Base-by-base conservation (phyloP, 2,888 invertebrate genomes). In the Peribatodes rhomboidaria region DNA sequence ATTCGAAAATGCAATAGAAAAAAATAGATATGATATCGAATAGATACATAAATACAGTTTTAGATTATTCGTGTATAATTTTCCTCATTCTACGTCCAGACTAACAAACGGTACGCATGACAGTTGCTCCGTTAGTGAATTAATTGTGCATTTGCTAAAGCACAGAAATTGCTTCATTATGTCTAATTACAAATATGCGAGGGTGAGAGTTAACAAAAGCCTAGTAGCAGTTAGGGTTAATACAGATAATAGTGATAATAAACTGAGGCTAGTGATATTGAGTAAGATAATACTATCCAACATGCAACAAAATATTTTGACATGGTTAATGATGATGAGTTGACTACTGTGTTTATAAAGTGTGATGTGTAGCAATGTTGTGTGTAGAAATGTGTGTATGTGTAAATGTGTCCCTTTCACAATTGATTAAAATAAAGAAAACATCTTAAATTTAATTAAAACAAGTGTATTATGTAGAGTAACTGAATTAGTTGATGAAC, bases 91-190 rank as follows among this genome's bases (percentile, higher is more conserved):
- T 84, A 85, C 74, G 70, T 76, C 76, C 80, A 83, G 79, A 82
- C 77, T 81, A 79, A 83, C 77, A 85, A 86, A 86, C 84, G 87
- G 92, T 92, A 93, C 93, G 93, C 93, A 93, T 90, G 85, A 92
- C 93, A 92, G 93, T 92, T 85, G 90, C 92, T 82, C 75, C 75
- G 81, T 87, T 88, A 85, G 78, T 75, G 60, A 74, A 82, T 88
- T 88, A 89, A 79, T 80, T 80, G 86, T 88, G 92, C 91, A 81
- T 75, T 84, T 81, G 92, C 91, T 85, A 74, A 90, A 93, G 92
- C 92, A 79, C 81, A 84, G 76, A 82, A 75, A 78, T 82, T 81
- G 78, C 80, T 77, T 78, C 68, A 80, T 80, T 79, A 83, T 68
- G 44, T 77, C 83, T 84, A 88, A 82, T 82, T 86, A 87, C 83